Conservation (phyloP, 2,797 vertebrate species). For the Kryptolebias ocellatus region DNA sequence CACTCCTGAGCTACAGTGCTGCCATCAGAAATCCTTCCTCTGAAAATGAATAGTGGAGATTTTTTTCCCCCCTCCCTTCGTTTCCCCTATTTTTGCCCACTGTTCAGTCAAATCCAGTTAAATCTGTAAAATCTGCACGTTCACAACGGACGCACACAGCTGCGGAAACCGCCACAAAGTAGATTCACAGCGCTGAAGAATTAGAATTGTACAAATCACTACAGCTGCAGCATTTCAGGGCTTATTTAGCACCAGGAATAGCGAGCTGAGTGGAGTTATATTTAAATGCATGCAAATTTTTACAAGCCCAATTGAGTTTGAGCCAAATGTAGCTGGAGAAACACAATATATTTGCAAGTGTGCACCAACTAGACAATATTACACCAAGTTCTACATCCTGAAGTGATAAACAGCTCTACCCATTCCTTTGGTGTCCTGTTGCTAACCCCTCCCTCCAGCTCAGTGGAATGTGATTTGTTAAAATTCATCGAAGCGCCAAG, state of each 20-base stretch:
- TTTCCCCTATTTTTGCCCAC: not conserved
- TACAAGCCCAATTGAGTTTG: slow-evolving; percentile 13
- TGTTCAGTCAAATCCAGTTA: slow-evolving; percentile 9
- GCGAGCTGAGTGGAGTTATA: slow-evolving; percentile 5
- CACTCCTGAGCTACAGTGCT: slow-evolving; percentile 27
- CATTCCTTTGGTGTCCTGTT: not conserved
- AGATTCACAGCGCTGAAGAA: not conserved
- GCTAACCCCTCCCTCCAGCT: slow-evolving; percentile 39
- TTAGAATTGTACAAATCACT: slow-evolving; percentile 17
- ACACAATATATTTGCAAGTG: not conserved
- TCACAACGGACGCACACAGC: not conserved
- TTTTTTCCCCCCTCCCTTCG: slow-evolving; percentile 6
- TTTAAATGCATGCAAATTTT: slow-evolving; percentile 10
- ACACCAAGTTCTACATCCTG: slow-evolving; percentile 19
- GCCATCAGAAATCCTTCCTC: slow-evolving; percentile 19
- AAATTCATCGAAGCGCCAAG: slow-evolving; percentile 41
- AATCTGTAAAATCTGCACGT: not conserved
- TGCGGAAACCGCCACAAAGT: not conserved
- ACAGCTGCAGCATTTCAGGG: slow-evolving; percentile 25
- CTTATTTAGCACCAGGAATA: slow-evolving; percentile 14
- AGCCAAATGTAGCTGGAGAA: not conserved
- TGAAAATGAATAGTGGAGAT: slow-evolving; percentile 10
- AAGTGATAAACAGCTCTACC: slow-evolving; percentile 33
- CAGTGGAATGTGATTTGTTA: slow-evolving; percentile 70
- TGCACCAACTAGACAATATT: slow-evolving; percentile 11